Evolutionary conservation across 2,113 vertebrate species (phyloP).

Genomic region (Otus sunia): DNA sequence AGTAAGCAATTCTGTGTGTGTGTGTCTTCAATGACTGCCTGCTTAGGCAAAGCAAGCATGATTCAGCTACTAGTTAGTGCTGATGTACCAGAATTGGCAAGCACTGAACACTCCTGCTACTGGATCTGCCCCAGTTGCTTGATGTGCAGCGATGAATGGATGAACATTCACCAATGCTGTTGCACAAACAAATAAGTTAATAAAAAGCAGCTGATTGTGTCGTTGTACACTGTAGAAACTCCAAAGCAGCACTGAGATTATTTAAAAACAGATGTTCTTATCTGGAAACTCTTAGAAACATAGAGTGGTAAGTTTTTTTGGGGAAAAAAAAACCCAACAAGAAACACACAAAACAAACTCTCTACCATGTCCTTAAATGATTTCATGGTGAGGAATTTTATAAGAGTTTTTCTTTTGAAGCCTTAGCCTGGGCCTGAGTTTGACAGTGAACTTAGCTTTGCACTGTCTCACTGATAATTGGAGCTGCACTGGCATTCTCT

Average conservation of each 20-base stretch:
- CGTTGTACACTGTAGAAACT: conserved; percentile 1
- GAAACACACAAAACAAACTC: background rate
- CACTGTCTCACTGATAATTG: background rate
- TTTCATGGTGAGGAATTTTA: background rate
- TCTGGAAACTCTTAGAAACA: background rate
- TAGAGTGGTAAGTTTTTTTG: background rate
- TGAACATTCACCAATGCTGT: conserved; percentile 24
- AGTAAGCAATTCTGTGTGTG: background rate
- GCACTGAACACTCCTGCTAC: background rate
- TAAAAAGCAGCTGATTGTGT: conserved; percentile 57
- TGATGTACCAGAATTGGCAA: conserved; percentile 18
- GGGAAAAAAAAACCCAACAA: rapidly evolving
- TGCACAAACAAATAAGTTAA: conserved; percentile 56
- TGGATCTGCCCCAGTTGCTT: conserved; percentile 38
- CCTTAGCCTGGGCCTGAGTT: background rate
- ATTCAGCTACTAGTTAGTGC: conserved; percentile 30
- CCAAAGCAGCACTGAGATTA: background rate
- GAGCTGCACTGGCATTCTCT: background rate
- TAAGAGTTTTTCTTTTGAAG: background rate
- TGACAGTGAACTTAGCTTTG: background rate
- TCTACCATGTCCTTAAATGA: background rate
- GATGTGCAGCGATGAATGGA: conserved; percentile 22
- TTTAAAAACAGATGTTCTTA: conserved; percentile 55
- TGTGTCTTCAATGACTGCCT: background rate
- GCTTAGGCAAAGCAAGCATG: background rate